Evolutionary conservation across 2,888 invertebrate genomes (phyloP).

Genomic region (Cataglyphis rosenhaueri): DNA sequence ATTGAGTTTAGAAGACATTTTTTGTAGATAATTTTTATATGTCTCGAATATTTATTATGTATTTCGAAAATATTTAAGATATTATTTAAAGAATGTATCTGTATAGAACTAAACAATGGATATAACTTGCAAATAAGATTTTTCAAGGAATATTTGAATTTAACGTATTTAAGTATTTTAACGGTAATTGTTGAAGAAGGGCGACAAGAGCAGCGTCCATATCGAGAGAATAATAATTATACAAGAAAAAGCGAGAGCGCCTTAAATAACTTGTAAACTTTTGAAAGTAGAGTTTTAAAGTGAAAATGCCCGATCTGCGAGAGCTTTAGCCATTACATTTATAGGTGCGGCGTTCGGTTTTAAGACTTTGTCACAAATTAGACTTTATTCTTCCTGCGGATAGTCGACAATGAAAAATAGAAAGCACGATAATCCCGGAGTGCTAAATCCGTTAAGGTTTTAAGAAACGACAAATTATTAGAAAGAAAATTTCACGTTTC

Average conservation of each 20-base stretch:
- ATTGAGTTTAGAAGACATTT: background rate
- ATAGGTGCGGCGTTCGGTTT: conserved; percentile 39
- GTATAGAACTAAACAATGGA: background rate
- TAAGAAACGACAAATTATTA: conserved; percentile 27
- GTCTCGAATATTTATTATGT: conserved; percentile 1
- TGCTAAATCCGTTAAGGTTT: conserved; percentile 30
- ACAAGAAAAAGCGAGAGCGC: background rate
- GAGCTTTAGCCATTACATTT: conserved; percentile 36
- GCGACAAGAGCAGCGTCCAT: conserved; percentile 22
- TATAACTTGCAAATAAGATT: background rate
- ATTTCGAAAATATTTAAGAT: background rate
- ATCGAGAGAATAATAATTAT: conserved; percentile 34
- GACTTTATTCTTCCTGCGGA: conserved; percentile 23
- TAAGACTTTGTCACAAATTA: conserved; percentile 51
- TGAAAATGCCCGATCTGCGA: background rate
- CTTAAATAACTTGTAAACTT: conserved; percentile 48
- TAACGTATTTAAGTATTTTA: background rate
- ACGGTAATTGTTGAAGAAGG: conserved; percentile 7
- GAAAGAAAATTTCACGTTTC: background rate
- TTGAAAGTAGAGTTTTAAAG: conserved; percentile 48
- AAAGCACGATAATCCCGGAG: conserved; percentile 50
- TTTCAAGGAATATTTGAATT: conserved; percentile 17
- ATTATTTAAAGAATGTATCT: background rate
- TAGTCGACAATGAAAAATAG: conserved; percentile 35
- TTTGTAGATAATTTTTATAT: background rate